Conservation (phyloP, 2,113 vertebrate genomes). For the Aplodontia rufa region DNA sequence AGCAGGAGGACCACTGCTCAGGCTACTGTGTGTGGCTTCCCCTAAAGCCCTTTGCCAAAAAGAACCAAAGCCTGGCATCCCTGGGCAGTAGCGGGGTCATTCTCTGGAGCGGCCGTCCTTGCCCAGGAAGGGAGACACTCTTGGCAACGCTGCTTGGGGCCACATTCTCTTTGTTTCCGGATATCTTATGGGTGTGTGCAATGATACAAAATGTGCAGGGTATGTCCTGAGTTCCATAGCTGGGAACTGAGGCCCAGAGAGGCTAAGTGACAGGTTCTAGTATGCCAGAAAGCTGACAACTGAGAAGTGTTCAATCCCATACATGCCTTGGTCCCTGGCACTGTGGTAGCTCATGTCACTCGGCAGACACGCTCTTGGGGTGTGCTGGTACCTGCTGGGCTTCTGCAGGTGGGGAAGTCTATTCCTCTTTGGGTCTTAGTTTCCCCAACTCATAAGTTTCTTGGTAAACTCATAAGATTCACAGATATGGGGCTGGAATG, state of each 20-base stretch:
- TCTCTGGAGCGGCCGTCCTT: neutral
- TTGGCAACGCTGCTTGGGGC: neutral
- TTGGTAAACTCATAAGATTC: neutral
- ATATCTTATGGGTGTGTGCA: neutral
- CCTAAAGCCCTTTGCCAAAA: neutral
- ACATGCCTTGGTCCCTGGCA: neutral
- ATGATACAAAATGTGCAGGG: neutral
- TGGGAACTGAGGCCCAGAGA: neutral
- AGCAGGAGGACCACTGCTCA: neutral
- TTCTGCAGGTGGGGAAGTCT: neutral
- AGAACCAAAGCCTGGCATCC: neutral
- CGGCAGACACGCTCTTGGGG: neutral
- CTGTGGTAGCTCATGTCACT: rapidly evolving
- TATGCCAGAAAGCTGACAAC: neutral
- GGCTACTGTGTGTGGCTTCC: neutral
- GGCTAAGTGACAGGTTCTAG: neutral
- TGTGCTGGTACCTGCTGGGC: neutral
- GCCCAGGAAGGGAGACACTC: neutral
- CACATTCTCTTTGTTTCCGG: neutral
- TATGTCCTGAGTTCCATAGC: neutral
- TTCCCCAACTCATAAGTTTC: neutral
- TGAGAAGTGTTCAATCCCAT: neutral
- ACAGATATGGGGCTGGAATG: no score
- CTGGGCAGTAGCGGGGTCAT: neutral
- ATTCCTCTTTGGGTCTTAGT: neutral